Base-by-base conservation (phyloP, 2,113 vertebrate genomes). In the Sander vitreus region DNA sequence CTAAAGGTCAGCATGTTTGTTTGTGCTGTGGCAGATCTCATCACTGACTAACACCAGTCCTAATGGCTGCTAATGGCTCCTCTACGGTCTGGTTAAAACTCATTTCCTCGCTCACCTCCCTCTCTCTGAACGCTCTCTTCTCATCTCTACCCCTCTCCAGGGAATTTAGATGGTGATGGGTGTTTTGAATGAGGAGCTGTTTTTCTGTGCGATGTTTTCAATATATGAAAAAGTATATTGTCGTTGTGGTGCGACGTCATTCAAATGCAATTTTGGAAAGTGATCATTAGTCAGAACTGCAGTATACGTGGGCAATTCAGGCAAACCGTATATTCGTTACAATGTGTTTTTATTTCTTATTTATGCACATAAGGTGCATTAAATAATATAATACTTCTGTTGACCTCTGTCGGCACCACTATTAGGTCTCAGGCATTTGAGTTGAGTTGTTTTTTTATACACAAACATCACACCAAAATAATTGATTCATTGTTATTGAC, bases 1-100 rank as follows among this genome's bases (percentile, higher is more conserved):
- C 50, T 91, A 93, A 95, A 95, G 94, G 94, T 95, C 93, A 86
- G 75, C 70, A 11, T 94, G 89, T 94, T 93, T 94, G 91, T 93
- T 91, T 94, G 89, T 70, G 84, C 87, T 76, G 78, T 79, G 76
- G 83, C 73, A 73, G 85, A 90, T 91, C 86, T 82, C 87, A 92
- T 93, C 89, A 89, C 79, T 77, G 78, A 84, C 76, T 84, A 91
- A 91, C 86, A 89, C 57, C 86, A 67, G 80, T 63, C 54, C 73
- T 91, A 91, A 92, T 93, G 83, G 80, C 87, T 77, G 73, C 79
- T 92, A 90, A 89, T 92, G 73, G 81, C 68, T 85, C n/a, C 54
- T 87, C 68, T 67, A 68, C 73, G 30, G 54, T 84, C 76, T 80
- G 70, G 64, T 85, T 87, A 77, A 91, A 91, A 81, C 75, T 80